phyloP scores from a whole-genome alignment of 2,113 vertebrate species.

The Lucifuga dentata region DNA sequence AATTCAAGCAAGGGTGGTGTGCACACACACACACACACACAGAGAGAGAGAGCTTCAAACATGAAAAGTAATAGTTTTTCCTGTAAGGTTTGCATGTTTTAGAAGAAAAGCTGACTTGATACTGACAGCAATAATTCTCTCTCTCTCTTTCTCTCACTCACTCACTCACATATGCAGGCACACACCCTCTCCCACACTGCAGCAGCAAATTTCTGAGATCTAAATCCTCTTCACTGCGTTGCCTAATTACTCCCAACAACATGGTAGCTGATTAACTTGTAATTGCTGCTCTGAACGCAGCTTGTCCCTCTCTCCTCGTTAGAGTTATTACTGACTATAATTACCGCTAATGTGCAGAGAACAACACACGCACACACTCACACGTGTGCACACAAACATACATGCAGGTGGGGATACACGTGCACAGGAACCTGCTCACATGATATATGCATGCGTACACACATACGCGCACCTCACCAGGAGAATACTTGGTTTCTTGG shows the following conservation, averaged over 20 bases:
- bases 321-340: slow-evolving; percentile 99
- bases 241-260: slow-evolving; percentile 96
- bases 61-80: no score
- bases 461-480: slow-evolving; percentile 38
- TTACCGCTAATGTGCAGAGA: slow-evolving; percentile 97
- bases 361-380: slow-evolving; percentile 59
- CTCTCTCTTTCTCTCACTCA: not conserved
- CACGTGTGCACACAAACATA: slow-evolving; percentile 67
- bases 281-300: slow-evolving; percentile 97
- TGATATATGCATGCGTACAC: slow-evolving; percentile 9
- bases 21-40: no score
- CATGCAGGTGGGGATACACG: slow-evolving; percentile 47
- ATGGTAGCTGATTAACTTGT: slow-evolving; percentile 99
- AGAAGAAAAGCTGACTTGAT: not conserved
- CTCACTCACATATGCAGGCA: not conserved
- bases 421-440: slow-evolving; percentile 44
- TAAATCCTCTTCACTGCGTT: slow-evolving; percentile 78
- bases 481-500: slow-evolving; percentile 68
- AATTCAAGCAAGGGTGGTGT: no score
- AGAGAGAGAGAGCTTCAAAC: no score
- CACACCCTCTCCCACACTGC: slow-evolving; percentile 24
- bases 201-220: slow-evolving; percentile 75
- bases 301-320: slow-evolving; percentile 97
- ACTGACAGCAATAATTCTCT: not conserved
- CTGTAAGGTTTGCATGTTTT: no score